Conservation (phyloP, 2,797 vertebrate genomes). For the Halcyon smyrnensis region DNA sequence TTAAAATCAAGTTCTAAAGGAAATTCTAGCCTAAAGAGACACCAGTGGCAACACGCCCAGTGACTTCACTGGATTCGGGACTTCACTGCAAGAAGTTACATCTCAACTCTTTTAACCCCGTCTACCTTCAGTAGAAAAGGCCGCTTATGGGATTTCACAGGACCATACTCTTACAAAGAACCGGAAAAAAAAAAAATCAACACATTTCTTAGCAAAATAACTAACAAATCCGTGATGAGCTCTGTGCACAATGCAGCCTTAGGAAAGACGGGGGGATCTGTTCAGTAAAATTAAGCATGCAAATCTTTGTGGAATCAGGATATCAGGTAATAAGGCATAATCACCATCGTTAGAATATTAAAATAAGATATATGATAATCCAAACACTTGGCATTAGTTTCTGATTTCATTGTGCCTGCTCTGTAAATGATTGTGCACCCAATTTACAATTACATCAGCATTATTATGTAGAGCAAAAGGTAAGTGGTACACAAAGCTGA, state of each 20-base stretch:
- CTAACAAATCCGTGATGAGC: background rate
- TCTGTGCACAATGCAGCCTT: background rate
- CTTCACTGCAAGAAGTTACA: background rate
- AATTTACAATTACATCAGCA: conserved; percentile 51
- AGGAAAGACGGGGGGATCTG: background rate
- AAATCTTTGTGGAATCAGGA: conserved; percentile 8
- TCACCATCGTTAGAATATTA: background rate
- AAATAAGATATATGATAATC: background rate
- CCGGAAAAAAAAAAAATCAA: fast-evolving
- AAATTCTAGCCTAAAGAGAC: background rate
- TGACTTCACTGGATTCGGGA: background rate
- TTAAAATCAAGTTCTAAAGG: background rate
- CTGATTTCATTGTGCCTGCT: conserved; percentile 11
- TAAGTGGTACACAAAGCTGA: conserved; percentile 45
- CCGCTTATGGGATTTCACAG: background rate
- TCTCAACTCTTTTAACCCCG: background rate
- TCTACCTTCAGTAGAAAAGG: background rate
- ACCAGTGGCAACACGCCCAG: background rate
- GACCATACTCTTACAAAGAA: background rate
- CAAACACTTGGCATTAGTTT: conserved; percentile 8
- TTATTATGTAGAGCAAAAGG: conserved; percentile 52
- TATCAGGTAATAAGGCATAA: background rate
- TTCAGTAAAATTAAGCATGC: background rate
- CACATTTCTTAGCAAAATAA: background rate
- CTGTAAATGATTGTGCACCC: conserved; percentile 4